A percentile compares a stretch with the other conserved stretches of the same genome.
phyloP scores from a whole-genome alignment of 2,797 vertebrate genomes.

The Synaphobranchus kaupii region DNA sequence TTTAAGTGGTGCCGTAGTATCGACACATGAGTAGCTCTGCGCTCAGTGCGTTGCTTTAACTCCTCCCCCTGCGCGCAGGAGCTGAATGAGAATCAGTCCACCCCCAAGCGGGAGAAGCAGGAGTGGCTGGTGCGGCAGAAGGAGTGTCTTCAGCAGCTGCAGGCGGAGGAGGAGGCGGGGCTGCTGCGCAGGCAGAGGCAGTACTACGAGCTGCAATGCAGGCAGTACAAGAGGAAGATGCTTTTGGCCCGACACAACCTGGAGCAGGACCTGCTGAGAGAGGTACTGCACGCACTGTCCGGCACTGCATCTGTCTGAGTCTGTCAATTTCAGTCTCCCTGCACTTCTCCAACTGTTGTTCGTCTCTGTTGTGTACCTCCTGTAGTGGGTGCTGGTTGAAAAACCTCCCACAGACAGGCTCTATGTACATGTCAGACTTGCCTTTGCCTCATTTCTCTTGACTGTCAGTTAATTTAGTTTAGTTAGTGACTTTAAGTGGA shows the following conservation, averaged over 20 bases:
- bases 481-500: background rate
- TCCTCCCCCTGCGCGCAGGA: slow-evolving; percentile 66
- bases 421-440: background rate
- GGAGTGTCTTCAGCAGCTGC: slow-evolving; percentile 88
- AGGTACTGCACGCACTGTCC: slow-evolving; percentile 31
- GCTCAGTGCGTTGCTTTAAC: background rate
- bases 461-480: background rate
- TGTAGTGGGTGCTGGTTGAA: background rate
- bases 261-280: slow-evolving; percentile 79
- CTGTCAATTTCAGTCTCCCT: too few relatives aligned
- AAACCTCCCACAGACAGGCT: background rate
- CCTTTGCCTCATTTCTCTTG: background rate
- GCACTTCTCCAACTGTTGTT: background rate
- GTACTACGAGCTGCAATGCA: slow-evolving; percentile 89
- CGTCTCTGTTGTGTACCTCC: background rate
- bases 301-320: background rate
- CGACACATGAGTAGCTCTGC: background rate
- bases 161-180: slow-evolving; percentile 87
- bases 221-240: slow-evolving; percentile 93
- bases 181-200: slow-evolving; percentile 86
- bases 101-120: slow-evolving; percentile 90
- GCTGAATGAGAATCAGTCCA: slow-evolving; percentile 91
- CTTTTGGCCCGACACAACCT: slow-evolving; percentile 85
- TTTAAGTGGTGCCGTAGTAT: background rate
- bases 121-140: slow-evolving; percentile 93